Percentiles rank a stretch among this genome's conserved stretches.
Conservation (phyloP, 35 echinoderm and acorn worm genomes). For the Holothuria glaberrima region DNA sequence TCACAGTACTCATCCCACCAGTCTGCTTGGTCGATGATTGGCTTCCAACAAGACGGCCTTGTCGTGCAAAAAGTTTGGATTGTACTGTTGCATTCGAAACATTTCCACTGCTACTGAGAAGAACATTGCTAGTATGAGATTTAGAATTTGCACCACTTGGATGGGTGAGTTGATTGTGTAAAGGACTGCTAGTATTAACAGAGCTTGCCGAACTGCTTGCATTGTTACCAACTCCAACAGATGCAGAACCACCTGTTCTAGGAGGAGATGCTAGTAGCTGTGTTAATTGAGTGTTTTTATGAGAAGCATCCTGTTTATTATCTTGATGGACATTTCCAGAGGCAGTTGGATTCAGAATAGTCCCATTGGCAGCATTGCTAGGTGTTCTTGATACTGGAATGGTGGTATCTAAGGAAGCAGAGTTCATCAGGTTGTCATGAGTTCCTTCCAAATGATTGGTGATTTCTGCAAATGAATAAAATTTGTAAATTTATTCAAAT, state of each 20-base stretch:
- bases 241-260: slow-evolving; percentile 62
- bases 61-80: slow-evolving; percentile 62
- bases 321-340: slow-evolving; percentile 60
- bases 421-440: slow-evolving; percentile 73
- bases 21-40: slow-evolving; percentile 52
- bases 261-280: slow-evolving; percentile 85
- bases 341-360: slow-evolving; percentile 62
- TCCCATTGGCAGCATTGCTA: slow-evolving; percentile 78
- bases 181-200: slow-evolving; percentile 55
- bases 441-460: slow-evolving; percentile 68
- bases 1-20: slow-evolving; percentile 57
- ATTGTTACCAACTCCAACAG: slow-evolving; percentile 33
- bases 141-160: slow-evolving; percentile 52
- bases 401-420: slow-evolving; percentile 45
- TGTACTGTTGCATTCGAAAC: slow-evolving; percentile 22
- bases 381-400: slow-evolving; percentile 40
- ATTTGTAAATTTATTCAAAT: not conserved
- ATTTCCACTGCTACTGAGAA: slow-evolving; percentile 22
- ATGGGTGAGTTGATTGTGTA: slow-evolving; percentile 79
- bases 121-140: slow-evolving; percentile 36
- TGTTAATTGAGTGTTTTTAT: slow-evolving; percentile 95
- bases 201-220: slow-evolving; percentile 51
- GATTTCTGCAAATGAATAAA: slow-evolving; percentile 64
- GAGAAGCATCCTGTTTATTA: slow-evolving; percentile 69
- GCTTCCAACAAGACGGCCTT: slow-evolving; percentile 26